These are phyloP conservation scores for Diaperis boleti DNA, from an alignment of 2,888 invertebrate genomes.

Conservation along the genomic window DNA sequence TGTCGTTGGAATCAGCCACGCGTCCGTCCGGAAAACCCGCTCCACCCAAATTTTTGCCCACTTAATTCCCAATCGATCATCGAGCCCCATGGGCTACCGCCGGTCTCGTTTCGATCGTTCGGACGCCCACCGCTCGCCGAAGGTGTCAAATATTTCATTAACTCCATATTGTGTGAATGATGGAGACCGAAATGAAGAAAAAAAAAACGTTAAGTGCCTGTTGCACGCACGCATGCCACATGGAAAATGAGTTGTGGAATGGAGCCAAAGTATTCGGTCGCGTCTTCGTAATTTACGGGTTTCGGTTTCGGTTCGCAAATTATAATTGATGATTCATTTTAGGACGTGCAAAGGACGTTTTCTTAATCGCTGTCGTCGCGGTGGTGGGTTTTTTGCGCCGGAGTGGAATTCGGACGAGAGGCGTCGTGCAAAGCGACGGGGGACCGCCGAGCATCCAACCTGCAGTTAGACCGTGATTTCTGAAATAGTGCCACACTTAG, in stretches of 20 bases:
- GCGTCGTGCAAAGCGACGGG: not conserved
- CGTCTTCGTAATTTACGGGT: constrained; percentile 23
- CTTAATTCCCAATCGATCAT: not conserved
- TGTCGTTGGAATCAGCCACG: constrained; percentile 19
- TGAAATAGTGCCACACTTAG: too few relatives aligned
- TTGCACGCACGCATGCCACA: constrained; percentile 21
- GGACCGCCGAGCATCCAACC: too few relatives aligned
- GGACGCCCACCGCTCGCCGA: constrained; percentile 4
- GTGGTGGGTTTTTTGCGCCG: constrained; percentile 1
- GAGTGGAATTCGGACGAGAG: constrained; percentile 1
- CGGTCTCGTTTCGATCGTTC: not conserved
- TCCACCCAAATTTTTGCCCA: not conserved
- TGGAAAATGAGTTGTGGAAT: constrained; percentile 22
- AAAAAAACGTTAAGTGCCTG: not conserved
- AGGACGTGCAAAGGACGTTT: constrained; percentile 29
- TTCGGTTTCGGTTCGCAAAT: constrained; percentile 33
- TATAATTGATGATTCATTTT: constrained; percentile 36
- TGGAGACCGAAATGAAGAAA: not conserved
- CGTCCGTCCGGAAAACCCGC: too few relatives aligned
- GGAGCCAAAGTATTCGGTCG: constrained; percentile 32
- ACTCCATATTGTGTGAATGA: constrained; percentile 5
- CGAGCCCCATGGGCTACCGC: not conserved
- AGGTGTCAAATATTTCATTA: constrained; percentile 22
- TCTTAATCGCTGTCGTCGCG: constrained; percentile 6
- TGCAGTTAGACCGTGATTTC: too few relatives aligned